Percentiles rank a stretch among this genome's conserved stretches.
Evolutionary conservation across 1,140 invertebrate species (phyloP).

Genomic region (Drosophila virilis): DNA sequence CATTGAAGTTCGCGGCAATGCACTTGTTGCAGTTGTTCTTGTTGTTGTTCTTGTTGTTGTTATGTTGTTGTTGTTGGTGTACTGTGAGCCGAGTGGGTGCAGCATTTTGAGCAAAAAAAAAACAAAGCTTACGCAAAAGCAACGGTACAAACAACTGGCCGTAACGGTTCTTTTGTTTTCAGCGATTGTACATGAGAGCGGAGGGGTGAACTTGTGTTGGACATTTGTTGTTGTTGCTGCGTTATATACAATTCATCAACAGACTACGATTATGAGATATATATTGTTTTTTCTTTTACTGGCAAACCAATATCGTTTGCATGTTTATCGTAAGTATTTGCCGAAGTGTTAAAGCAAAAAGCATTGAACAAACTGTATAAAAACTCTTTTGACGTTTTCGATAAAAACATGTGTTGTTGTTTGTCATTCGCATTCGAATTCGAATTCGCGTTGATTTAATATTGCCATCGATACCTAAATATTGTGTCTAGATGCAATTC

Average conservation of each 20-base stretch:
- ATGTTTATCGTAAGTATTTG: slow-evolving; percentile 21
- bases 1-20: slow-evolving; percentile 27
- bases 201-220: slow-evolving; percentile 4
- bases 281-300: slow-evolving; percentile 2
- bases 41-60: slow-evolving; percentile 12
- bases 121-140: slow-evolving; percentile 43
- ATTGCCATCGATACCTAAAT: slow-evolving; percentile 1
- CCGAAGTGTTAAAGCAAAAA: slow-evolving; percentile 43
- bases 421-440: slow-evolving; percentile 7
- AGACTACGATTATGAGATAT: slow-evolving; percentile 23
- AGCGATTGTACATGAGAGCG: slow-evolving; percentile 6
- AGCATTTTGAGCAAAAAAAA: slow-evolving; percentile 28
- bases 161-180: slow-evolving; percentile 15
- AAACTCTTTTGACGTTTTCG: slow-evolving; percentile 22
- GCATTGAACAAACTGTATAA: slow-evolving; percentile 46
- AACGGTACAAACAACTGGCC: slow-evolving; percentile 43
- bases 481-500: slow-evolving; percentile 46
- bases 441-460: slow-evolving; percentile 1
- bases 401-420: slow-evolving; percentile 29
- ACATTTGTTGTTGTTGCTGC: slow-evolving; percentile 22
- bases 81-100: slow-evolving; percentile 32
- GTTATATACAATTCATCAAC: slow-evolving; percentile 32
- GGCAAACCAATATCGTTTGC: slow-evolving; percentile 14
- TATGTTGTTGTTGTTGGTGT: slow-evolving; percentile 17
- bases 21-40: slow-evolving; percentile 2